These are phyloP conservation scores for Aspidoscelis tigris DNA, from an alignment of 2,113 vertebrate genomes.

Conservation along the genomic window DNA sequence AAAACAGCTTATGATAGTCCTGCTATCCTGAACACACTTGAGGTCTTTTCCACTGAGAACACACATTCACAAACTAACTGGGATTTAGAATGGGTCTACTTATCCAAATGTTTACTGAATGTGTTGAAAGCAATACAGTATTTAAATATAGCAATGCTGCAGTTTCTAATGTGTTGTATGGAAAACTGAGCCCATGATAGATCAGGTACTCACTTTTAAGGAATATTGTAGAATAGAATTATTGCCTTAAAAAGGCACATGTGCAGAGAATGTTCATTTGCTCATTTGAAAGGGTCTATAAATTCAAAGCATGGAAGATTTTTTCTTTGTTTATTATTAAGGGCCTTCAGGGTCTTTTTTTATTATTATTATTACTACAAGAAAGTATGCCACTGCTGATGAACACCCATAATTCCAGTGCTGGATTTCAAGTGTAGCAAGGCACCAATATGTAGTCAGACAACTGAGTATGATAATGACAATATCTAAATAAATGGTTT, in stretches of 20 bases:
- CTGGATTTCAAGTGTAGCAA: slow-evolving; percentile 8
- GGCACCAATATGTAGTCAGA: background rate
- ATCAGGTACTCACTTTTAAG: background rate
- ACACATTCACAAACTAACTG: background rate
- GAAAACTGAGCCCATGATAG: background rate
- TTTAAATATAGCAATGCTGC: background rate
- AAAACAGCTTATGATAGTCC: too few relatives aligned
- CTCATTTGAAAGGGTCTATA: background rate
- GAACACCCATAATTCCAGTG: background rate
- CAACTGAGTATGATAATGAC: slow-evolving; percentile 27
- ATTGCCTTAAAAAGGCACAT: background rate
- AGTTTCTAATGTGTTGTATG: background rate
- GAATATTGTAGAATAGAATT: background rate
- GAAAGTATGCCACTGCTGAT: background rate
- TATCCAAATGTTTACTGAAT: background rate
- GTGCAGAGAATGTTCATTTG: background rate
- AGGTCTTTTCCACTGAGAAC: background rate
- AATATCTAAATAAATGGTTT: slow-evolving; percentile 45
- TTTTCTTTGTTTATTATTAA: background rate
- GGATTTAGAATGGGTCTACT: background rate
- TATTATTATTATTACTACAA: background rate
- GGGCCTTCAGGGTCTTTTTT: background rate
- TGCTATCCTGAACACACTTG: background rate
- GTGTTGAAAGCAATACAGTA: background rate
- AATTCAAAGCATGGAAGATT: background rate